Evolutionary conservation across 2,888 invertebrate species (phyloP).

Genomic region (Rapana venosa): DNA sequence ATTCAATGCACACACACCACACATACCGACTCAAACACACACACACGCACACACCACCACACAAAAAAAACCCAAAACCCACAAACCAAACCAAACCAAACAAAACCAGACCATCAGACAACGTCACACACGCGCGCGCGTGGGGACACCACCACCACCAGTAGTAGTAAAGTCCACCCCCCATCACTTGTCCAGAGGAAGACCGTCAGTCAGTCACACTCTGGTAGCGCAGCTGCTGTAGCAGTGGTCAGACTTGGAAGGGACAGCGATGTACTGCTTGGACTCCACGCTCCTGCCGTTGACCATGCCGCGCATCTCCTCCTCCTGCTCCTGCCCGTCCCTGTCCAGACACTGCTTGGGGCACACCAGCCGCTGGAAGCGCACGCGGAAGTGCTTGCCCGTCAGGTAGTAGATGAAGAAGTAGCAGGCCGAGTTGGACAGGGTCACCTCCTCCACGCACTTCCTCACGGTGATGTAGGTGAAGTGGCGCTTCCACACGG

Average conservation of each 20-base stretch:
- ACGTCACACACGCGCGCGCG: no score
- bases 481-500: constrained; percentile 71
- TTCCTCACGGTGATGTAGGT: constrained; percentile 69
- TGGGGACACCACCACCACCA: no score
- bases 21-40: no score
- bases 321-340: neutral
- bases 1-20: no score
- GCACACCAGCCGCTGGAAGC: constrained; percentile 61
- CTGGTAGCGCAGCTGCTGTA: constrained; percentile 45
- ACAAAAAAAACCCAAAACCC: neutral
- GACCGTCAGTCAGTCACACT: constrained; percentile 33
- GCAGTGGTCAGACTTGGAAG: constrained; percentile 24
- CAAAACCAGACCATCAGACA: no score
- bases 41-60: neutral
- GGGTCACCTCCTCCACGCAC: constrained; percentile 71
- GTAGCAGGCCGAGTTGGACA: constrained; percentile 77
- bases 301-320: neutral
- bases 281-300: constrained; percentile 35
- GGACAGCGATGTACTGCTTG: constrained; percentile 50
- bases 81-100: no score
- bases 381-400: constrained; percentile 74
- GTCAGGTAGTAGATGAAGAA: constrained; percentile 77
- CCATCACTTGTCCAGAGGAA: no score
- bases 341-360: constrained; percentile 44
- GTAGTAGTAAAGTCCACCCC: no score